phyloP scores from a whole-genome alignment of 2,888 invertebrate genomes.

The Drosophila histrio region DNA sequence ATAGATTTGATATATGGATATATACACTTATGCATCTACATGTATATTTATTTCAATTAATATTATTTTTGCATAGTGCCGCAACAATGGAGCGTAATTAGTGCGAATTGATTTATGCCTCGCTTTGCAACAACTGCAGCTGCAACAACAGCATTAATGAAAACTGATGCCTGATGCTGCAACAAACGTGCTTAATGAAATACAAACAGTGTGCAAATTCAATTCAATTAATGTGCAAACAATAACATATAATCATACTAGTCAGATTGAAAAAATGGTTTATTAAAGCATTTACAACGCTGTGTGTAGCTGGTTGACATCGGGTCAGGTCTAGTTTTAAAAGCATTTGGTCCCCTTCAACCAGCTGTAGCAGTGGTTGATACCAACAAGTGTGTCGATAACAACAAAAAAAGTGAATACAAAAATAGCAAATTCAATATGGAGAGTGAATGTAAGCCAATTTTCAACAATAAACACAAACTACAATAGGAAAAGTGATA shows the following conservation, averaged over 20 bases:
- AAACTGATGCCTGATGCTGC: slow-evolving; percentile 16
- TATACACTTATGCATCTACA: neutral
- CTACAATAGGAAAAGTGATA: neutral
- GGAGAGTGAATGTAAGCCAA: neutral
- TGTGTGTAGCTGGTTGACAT: slow-evolving; percentile 88
- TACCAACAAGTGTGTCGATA: slow-evolving; percentile 69
- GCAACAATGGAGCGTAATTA: slow-evolving; percentile 66
- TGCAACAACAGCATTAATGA: slow-evolving; percentile 34
- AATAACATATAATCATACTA: slow-evolving; percentile 8
- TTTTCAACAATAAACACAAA: neutral
- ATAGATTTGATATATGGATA: neutral
- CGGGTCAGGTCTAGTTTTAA: slow-evolving; percentile 87
- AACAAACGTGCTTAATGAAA: slow-evolving; percentile 66
- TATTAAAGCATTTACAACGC: slow-evolving; percentile 81
- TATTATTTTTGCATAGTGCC: slow-evolving; percentile 34
- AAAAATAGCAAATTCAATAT: neutral
- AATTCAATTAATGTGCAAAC: slow-evolving; percentile 51
- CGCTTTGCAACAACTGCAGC: slow-evolving; percentile 2
- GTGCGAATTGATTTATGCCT: slow-evolving; percentile 69
- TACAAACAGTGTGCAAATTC: slow-evolving; percentile 51
- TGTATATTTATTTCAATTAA: slow-evolving; percentile 61
- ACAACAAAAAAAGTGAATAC: neutral
- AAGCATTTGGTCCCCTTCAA: slow-evolving; percentile 91
- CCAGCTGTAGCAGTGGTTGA: slow-evolving; percentile 88
- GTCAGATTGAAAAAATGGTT: neutral